These are phyloP conservation scores for Altica lythri DNA, from an alignment of 2,888 invertebrate species.

Conservation along the genomic window DNA sequence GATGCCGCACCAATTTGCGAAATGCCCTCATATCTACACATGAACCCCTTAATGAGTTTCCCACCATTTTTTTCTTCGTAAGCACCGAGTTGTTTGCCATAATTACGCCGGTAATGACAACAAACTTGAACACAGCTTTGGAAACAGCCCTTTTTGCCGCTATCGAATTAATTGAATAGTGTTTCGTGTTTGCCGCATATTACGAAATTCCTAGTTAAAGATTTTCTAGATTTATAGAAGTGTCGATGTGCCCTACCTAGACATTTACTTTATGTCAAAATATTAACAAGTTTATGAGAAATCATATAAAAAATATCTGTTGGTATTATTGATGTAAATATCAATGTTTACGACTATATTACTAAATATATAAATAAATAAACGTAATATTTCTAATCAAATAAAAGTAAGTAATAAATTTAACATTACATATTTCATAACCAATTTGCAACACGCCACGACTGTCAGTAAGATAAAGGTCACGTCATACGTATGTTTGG, in stretches of 20 bases:
- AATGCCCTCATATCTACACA: conserved; percentile 21
- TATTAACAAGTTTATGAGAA: conserved; percentile 15
- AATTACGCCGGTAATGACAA: conserved; percentile 35
- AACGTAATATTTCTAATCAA: too few species aligned
- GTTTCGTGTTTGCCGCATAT: conserved; percentile 26
- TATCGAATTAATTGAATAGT: conserved; percentile 31
- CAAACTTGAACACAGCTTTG: conserved; percentile 29
- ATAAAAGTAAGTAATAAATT: too few species aligned
- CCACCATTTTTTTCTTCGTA: conserved; percentile 17
- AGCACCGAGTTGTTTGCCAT: conserved; percentile 30
- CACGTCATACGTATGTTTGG: too few species aligned
- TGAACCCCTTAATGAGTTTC: conserved; percentile 31
- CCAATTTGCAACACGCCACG: too few species aligned
- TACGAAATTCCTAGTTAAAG: conserved; percentile 12
- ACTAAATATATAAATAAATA: too few species aligned
- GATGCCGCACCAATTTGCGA: conserved; percentile 19
- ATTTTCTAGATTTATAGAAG: conserved; percentile 18
- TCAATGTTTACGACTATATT: too few species aligned
- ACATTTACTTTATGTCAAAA: conserved; percentile 16
- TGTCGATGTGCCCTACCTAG: conserved; percentile 11
- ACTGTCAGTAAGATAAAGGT: too few species aligned
- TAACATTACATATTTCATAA: too few species aligned
- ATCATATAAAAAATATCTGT: too few species aligned
- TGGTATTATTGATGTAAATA: too few species aligned
- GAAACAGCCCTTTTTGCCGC: conserved; percentile 30